Base-by-base conservation (phyloP, 2,113 vertebrate species). In the Leiothrix lutea region DNA sequence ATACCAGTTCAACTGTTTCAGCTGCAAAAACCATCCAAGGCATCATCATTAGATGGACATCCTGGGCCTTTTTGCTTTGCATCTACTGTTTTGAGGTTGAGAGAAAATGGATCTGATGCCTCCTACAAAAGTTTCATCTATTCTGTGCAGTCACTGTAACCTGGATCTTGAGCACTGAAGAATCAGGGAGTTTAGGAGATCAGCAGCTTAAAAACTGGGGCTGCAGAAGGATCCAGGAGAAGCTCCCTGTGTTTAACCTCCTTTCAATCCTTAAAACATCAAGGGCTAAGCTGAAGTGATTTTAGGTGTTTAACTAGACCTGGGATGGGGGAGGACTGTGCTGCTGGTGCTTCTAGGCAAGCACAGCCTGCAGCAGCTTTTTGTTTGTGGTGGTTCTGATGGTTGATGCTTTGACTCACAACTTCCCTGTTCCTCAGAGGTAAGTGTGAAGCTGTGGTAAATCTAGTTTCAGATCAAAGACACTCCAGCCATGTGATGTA, bases 391-490 rank as follows among this genome's bases (percentile, higher is more conserved):
- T 69, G 45, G 20, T 44, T 94, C 35, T 33, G 57, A 31, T 19
- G 29, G 53, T 12, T 2, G 8, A 42, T 38, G 54, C 87, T 40
- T 44, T 25, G 58, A 80, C 75, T 88, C 3, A 2, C 38, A 56
- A 29, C 28, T 60, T 86, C 71, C 29, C 83, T 69, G 13, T 50
- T 90, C 69, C 78, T 85, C 62, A 61, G 72, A 92, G 66, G 57
- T 65, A 92, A 61, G 85, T 16, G 74, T 88, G 95, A 93, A 72
- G 70, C 57, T 57, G 78, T 85, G 81, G 40, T 69, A 82, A 80
- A 80, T 73, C 74, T 61, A 26, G 48, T 80, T 93, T 85, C 90
- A 96, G 71, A 86, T 93, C 90, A 97, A 94, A 94, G 90, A 8
- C 48, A 18, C 54, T 38, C 66, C 53, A 90, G 62, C 85, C 62